Evolutionary conservation across 2,113 vertebrate genomes (phyloP), one percentile per base, ranked within the genome.

Genomic region (Leptosomus discolor): DNA sequence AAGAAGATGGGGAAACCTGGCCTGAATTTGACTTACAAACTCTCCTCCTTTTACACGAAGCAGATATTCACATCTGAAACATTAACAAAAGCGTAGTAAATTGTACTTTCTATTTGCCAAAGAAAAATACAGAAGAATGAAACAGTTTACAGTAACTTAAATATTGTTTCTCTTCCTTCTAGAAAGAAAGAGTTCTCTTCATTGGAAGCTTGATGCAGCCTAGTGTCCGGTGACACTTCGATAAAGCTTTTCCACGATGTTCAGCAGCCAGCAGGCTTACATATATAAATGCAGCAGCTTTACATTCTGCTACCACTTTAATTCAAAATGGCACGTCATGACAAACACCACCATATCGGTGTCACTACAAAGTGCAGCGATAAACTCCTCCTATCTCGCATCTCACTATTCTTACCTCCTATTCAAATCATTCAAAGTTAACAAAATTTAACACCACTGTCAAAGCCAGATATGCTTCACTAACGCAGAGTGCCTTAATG

Each of bases 21-120:
- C 99, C 98, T 99, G 99, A 97, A 99, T 98, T 63, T 99, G 99
- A 91, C 98, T 98, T 91, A 99, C 99, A 97, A 99, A 99, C 37
- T 99, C 99, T 95, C 99, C 99, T 68, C 99, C 99, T 95, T 99
- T 99, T 83, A 99, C 99, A 80, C 98, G 98, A 81, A 99, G 98
- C 94, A 99, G 98, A 96, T 99, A 99, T 54, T 99, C 99, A 98
- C 99, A 99, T 85, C 99, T 99, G 97, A 89, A 98, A 97, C 5
- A 90, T 74, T 48, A 83, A 91, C 11, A 90, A 14, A 88, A 85
- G 32, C 15, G 3, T 20, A 56, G 8, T 17, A 71, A 69, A 34
- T 68, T 48, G 85, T 23, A 92, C 5, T 23, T 85, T n/a, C 39
- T 77, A 69, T 39, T 76, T 85, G 23, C 12, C 65, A 80, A 63